Base-by-base conservation (phyloP, 2,888 invertebrate genomes). In the Agelastica alni region DNA sequence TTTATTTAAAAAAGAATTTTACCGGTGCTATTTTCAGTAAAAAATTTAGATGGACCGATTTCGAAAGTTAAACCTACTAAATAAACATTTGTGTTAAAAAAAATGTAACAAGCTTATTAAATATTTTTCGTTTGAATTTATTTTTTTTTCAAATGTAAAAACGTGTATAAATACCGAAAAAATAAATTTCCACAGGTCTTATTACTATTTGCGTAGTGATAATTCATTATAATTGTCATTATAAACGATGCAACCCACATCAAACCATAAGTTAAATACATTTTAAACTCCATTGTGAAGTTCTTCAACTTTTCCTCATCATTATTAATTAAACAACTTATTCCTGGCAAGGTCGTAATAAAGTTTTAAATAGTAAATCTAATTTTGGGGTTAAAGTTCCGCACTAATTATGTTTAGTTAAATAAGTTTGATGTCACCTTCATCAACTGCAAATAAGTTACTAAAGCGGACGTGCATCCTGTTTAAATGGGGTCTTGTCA, bases 281-380 rank as follows among this genome's bases (percentile, higher is more conserved):
- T 55, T 58, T 59, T 56, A 58, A 58, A 60, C 56, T 59, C 48
- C 39, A n/a, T 7, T 26, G 37, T 18, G 37, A 58, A 58, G 51
- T 59, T 52, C 28, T 28, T 14, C 49, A 51, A 54, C 49, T 61
- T 62, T 65, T 65, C 60, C 58, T 58, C 58, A 51, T 55, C 52
- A 48, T 60, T 59, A 61, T 64, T 65, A 67, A 65, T 65, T 65
- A 63, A 48, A 47, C 56, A 48, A 56, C 53, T 26, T 48, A 36
- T 28, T 49, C 47, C 34, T 51, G 54, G 59, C 47, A 54, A 55
- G 61, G 53, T 61, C 62, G 53, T 61, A 56, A 61, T 65, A 60
- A 65, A 66, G 62, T 63, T 64, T 64, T 61, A 62, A 64, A 62
- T 61, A 54, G 60, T 64, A 62, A n/a, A 66, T 64, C 62, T 62